phyloP scores from a whole-genome alignment of 2,113 vertebrate genomes.

The Peromyscus leucopus region DNA sequence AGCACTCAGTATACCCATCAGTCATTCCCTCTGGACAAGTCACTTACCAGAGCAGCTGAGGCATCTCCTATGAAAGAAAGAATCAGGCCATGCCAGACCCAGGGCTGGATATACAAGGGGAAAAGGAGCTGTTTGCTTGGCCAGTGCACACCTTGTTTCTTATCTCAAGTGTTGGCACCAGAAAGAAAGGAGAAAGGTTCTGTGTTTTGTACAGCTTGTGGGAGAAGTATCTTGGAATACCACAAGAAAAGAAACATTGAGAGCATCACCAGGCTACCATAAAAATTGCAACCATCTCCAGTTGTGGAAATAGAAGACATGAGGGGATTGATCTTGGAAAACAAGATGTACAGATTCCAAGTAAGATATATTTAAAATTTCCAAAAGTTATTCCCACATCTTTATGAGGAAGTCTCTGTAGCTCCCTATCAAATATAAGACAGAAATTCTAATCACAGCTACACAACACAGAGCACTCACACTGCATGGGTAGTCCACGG shows the following conservation, averaged over 20 bases:
- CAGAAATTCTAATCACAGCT: background rate
- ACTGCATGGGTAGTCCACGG: background rate
- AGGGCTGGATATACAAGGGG: background rate
- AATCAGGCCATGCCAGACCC: background rate
- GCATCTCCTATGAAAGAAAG: background rate
- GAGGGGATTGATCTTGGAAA: background rate
- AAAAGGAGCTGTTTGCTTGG: background rate
- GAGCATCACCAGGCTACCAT: background rate
- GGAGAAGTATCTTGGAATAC: background rate
- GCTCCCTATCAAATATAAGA: background rate
- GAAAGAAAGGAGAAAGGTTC: background rate
- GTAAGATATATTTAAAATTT: slow-evolving; percentile 9
- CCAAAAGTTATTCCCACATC: slow-evolving; percentile 2
- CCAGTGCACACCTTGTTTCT: background rate
- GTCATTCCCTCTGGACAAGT: background rate
- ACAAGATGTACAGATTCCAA: background rate
- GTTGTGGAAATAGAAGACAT: background rate
- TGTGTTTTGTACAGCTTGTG: background rate
- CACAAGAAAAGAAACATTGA: background rate
- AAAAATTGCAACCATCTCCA: background rate
- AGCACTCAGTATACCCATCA: background rate
- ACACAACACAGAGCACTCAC: background rate
- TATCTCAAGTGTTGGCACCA: slow-evolving; percentile 2
- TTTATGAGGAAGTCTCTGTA: slow-evolving; percentile 28
- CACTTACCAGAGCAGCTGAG: background rate